Evolutionary conservation across 30 jellyfish, hydroid and myxozoan species (phyloP).

Genomic region (Cassiopea andromeda): DNA sequence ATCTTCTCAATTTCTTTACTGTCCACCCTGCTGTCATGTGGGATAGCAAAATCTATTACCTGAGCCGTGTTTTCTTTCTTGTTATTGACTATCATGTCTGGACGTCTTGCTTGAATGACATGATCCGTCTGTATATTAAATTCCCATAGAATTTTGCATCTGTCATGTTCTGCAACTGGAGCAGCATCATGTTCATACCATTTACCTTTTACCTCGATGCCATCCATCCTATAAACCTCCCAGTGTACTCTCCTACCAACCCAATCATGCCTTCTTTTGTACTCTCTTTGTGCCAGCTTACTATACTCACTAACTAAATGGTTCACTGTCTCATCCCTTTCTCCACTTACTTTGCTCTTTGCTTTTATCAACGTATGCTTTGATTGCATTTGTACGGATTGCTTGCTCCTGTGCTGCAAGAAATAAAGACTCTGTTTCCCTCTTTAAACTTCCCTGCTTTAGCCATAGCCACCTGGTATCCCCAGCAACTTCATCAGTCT

Average conservation of each 20-base stretch:
- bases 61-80: too few relatives aligned
- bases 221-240: constrained; percentile 16
- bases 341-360: not conserved
- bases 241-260: constrained; percentile 34
- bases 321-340: constrained; percentile 19
- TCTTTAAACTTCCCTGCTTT: constrained; percentile 9
- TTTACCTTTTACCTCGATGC: constrained; percentile 1
- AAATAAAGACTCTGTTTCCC: constrained; percentile 7
- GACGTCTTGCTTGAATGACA: too few relatives aligned
- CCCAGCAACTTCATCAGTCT: constrained; percentile 4
- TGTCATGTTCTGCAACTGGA: constrained; percentile 12
- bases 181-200: constrained; percentile 11
- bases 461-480: constrained; percentile 19
- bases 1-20: too few relatives aligned
- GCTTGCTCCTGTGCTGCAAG: constrained; percentile 22
- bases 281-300: constrained; percentile 26
- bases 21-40: too few relatives aligned
- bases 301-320: constrained; percentile 7
- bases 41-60: too few relatives aligned
- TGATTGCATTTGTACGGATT: not conserved
- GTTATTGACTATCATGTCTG: too few relatives aligned
- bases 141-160: too few relatives aligned
- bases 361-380: not conserved
- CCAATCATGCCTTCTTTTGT: constrained; percentile 16
- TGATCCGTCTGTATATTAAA: too few relatives aligned